phyloP scores from a whole-genome alignment of 2,113 vertebrate species.

The Anarrhichthys ocellatus region DNA sequence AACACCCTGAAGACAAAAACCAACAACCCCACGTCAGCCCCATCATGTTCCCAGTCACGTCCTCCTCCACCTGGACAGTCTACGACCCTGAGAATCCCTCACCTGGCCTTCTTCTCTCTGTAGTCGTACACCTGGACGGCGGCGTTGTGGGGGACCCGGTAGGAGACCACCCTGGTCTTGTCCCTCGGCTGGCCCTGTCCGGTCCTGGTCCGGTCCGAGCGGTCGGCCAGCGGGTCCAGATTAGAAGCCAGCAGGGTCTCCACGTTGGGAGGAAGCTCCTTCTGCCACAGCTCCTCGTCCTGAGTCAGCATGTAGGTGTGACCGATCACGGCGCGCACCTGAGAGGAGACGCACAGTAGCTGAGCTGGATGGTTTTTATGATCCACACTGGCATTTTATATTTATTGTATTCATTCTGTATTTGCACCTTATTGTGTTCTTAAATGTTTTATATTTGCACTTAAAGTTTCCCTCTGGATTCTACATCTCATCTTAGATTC shows the following conservation, averaged over 20 bases:
- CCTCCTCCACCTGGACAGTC: accelerated
- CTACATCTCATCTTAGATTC: no score
- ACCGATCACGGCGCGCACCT: slow-evolving; percentile 91
- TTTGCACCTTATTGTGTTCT: not conserved
- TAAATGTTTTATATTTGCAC: not conserved
- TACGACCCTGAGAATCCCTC: slow-evolving; percentile 35
- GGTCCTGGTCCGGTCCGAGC: slow-evolving; percentile 41
- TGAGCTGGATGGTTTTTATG: not conserved
- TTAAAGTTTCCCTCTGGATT: no score
- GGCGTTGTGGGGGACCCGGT: slow-evolving; percentile 90
- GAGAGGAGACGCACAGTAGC: not conserved
- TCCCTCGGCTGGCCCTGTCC: slow-evolving; percentile 32
- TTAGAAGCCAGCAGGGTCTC: slow-evolving; percentile 82
- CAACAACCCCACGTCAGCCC: not conserved
- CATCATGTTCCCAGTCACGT: accelerated
- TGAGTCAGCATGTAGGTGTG: slow-evolving; percentile 92
- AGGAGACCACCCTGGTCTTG: slow-evolving; percentile 87
- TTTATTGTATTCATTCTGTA: not conserved
- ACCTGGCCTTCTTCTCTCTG: slow-evolving; percentile 90
- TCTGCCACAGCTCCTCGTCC: slow-evolving; percentile 92
- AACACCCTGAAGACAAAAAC: slow-evolving; percentile 83
- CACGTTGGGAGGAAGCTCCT: slow-evolving; percentile 87
- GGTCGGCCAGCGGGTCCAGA: slow-evolving; percentile 83
- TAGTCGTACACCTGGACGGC: slow-evolving; percentile 94
- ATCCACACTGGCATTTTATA: not conserved